These are phyloP conservation scores for Phymorhynchus buccinoides DNA, from an alignment of 1,140 invertebrate species.

Conservation along the genomic window DNA sequence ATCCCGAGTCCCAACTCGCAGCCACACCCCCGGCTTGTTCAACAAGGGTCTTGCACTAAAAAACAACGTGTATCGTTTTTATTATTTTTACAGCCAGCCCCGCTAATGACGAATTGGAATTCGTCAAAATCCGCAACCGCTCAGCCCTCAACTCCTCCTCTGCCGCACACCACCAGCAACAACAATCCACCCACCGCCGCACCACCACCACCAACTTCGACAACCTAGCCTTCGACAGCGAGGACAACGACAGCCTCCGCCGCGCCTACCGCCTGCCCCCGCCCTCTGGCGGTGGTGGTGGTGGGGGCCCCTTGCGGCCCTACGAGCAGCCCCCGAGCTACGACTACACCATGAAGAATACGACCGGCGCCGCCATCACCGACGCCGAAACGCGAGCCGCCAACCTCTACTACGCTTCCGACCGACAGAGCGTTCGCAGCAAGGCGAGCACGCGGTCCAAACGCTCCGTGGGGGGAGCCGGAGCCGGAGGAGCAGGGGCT, in stretches of 20 bases:
- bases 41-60: no score
- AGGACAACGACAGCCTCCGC: constrained; percentile 38
- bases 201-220: constrained; percentile 29
- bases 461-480: constrained; percentile 45
- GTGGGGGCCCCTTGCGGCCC: constrained; percentile 52
- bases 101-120: constrained; percentile 71
- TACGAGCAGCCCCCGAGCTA: constrained; percentile 66
- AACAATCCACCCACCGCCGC: not conserved
- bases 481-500: not conserved
- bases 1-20: no score
- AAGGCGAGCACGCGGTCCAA: constrained; percentile 60
- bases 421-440: constrained; percentile 65
- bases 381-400: constrained; percentile 46
- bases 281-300: no score
- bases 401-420: constrained; percentile 58
- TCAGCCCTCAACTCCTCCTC: constrained; percentile 51
- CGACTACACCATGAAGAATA: constrained; percentile 64
- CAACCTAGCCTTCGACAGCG: constrained; percentile 29
- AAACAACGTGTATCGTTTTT: no score
- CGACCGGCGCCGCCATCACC: constrained; percentile 40
- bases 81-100: constrained; percentile 62
- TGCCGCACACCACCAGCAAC: constrained; percentile 25
- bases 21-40: no score
- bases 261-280: constrained; percentile 31
- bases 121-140: constrained; percentile 71